These are phyloP conservation scores for Ophion ellenae DNA, from an alignment of 2,888 invertebrate genomes.

Conservation along the genomic window DNA sequence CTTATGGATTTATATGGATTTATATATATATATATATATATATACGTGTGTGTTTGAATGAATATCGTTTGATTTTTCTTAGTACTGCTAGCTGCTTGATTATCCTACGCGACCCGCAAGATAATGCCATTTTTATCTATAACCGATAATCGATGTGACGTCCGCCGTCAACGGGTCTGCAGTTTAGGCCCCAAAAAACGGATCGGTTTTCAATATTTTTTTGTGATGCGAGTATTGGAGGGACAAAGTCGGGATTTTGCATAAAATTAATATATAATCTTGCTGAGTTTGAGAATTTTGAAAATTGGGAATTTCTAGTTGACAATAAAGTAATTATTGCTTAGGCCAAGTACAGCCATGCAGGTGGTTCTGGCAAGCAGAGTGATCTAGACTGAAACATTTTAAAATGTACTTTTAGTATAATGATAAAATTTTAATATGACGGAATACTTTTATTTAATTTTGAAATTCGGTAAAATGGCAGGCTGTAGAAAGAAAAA, in stretches of 20 bases:
- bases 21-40: neutral
- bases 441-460: neutral
- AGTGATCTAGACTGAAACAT: neutral
- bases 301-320: too few relatives aligned
- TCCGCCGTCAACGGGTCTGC: neutral
- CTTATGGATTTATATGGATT: neutral
- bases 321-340: too few relatives aligned
- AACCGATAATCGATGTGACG: slow-evolving; percentile 41
- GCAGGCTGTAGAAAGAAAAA: neutral
- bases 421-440: neutral
- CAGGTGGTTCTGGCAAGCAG: neutral
- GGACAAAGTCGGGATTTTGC: neutral
- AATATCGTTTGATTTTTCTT: slow-evolving; percentile 11
- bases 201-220: neutral
- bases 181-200: neutral
- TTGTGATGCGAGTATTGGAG: neutral
- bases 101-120: slow-evolving; percentile 9
- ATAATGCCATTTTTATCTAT: slow-evolving; percentile 50
- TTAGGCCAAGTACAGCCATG: neutral
- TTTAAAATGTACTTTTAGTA: neutral
- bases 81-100: slow-evolving; percentile 19
- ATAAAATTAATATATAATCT: too few relatives aligned
- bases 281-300: too few relatives aligned
- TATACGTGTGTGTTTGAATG: neutral
- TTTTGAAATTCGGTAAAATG: neutral